Conservation (phyloP, 1,140 invertebrate species). For the Ericerus pela region DNA sequence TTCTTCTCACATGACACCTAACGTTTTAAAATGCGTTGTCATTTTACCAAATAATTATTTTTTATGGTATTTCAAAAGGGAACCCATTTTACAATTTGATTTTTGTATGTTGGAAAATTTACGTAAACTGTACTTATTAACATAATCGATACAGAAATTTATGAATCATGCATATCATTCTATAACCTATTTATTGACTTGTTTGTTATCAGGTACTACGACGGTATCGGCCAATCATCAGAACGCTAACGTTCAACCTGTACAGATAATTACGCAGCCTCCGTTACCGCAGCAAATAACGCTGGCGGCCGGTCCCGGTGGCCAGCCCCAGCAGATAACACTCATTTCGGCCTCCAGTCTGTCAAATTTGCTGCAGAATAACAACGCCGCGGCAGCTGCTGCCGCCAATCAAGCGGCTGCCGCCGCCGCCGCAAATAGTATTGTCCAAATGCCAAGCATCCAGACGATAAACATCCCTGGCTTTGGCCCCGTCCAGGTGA, state of each 20-base stretch:
- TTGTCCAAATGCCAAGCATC: slow-evolving; percentile 22
- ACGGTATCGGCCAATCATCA: neutral
- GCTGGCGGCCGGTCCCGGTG: slow-evolving; percentile 1
- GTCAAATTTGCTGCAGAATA: slow-evolving; percentile 24
- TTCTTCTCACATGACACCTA: no score
- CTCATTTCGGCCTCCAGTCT: slow-evolving; percentile 37
- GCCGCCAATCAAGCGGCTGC: slow-evolving; percentile 13
- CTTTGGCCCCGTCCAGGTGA: slow-evolving; percentile 59
- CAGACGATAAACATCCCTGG: slow-evolving; percentile 54
- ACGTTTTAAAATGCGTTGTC: no score
- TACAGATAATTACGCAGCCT: slow-evolving; percentile 4
- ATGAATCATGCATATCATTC: no score
- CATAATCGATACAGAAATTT: no score
- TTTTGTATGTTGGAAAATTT: no score
- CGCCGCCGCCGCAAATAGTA: neutral
- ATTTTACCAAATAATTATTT: no score
- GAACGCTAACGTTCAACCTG: neutral
- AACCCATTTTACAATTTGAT: no score
- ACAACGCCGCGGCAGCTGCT: slow-evolving; percentile 14
- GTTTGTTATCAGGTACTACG: no score
- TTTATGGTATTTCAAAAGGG: no score
- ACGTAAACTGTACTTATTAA: no score
- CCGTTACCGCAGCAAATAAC: slow-evolving; percentile 14
- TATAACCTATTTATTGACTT: no score
- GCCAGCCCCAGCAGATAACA: slow-evolving; percentile 46